phyloP scores from a whole-genome alignment of 2,888 invertebrate species.

The Elysia crispata region DNA sequence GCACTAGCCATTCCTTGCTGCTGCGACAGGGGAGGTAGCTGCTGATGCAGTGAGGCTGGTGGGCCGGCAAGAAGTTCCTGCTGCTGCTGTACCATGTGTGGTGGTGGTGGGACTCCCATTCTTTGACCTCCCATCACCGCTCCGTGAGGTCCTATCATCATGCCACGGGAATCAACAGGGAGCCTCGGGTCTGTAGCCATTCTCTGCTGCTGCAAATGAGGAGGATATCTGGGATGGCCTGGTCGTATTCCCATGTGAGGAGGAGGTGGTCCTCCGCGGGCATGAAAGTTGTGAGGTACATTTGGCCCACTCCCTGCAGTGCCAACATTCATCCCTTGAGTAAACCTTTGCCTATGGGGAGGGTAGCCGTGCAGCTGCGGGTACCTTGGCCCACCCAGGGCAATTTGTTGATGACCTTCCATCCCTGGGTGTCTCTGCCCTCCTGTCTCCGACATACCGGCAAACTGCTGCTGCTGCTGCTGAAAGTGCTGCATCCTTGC shows the following conservation, averaged over 20 bases:
- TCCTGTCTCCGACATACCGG: constrained; percentile 25
- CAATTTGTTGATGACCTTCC: constrained; percentile 43
- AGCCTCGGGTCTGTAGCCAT: neutral
- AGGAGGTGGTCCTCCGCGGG: neutral
- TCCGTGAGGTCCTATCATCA: neutral
- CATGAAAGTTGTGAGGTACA: constrained; percentile 39
- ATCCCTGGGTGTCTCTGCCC: constrained; percentile 20
- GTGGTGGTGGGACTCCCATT: constrained; percentile 14
- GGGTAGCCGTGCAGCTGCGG: constrained; percentile 36
- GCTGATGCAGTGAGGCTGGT: constrained; percentile 32
- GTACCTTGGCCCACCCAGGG: constrained; percentile 45
- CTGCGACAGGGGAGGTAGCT: too few species aligned
- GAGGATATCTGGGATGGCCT: constrained; percentile 37
- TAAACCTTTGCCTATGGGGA: constrained; percentile 40
- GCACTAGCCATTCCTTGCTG: constrained; percentile 16
- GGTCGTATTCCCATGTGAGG: constrained; percentile 29
- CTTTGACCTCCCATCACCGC: neutral
- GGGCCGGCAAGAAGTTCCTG: constrained; percentile 26
- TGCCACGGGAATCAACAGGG: neutral
- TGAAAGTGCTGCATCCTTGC: constrained; percentile 47
- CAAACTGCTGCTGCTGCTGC: constrained; percentile 45
- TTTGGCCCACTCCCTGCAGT: constrained; percentile 11
- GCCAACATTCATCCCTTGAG: neutral
- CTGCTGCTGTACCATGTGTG: constrained; percentile 29
- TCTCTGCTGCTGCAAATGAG: constrained; percentile 21